Evolutionary conservation across 2,888 invertebrate genomes (phyloP).

Genomic region (Geophilus truncorum): DNA sequence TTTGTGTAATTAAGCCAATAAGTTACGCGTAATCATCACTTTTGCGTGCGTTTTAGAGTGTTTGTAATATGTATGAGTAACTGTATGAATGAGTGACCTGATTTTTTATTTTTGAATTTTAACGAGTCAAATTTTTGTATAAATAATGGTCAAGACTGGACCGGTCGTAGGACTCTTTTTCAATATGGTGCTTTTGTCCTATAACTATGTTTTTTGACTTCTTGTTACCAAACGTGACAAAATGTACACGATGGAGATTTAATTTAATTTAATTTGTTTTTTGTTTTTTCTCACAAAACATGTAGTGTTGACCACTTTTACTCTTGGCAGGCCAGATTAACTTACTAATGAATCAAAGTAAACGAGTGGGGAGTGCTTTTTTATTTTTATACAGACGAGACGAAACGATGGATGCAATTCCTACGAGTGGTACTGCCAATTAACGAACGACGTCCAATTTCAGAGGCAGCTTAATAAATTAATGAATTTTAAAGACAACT

Average conservation of each 20-base stretch:
- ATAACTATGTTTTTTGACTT: background rate
- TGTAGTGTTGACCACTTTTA: slow-evolving; percentile 25
- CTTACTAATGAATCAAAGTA: background rate
- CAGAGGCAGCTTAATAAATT: slow-evolving; percentile 2
- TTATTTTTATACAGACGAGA: background rate
- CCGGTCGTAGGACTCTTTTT: background rate
- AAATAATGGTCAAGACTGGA: background rate
- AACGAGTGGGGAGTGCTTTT: background rate
- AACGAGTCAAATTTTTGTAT: background rate
- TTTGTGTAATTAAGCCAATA: background rate
- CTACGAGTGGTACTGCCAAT: background rate
- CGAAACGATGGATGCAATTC: background rate
- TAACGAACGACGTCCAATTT: background rate
- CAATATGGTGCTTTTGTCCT: background rate
- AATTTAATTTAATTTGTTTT: background rate
- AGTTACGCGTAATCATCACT: background rate
- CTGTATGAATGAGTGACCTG: background rate
- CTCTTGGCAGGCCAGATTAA: slow-evolving; percentile 19
- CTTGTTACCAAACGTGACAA: background rate
- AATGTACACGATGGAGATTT: background rate
- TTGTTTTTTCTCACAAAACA: background rate
- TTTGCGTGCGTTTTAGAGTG: background rate
- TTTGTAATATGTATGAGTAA: background rate
- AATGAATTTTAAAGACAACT: slow-evolving; percentile 1
- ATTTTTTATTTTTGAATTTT: background rate